Conservation (phyloP, 92 coral and sea anemone genomes). For the Parazoanthus darwini region DNA sequence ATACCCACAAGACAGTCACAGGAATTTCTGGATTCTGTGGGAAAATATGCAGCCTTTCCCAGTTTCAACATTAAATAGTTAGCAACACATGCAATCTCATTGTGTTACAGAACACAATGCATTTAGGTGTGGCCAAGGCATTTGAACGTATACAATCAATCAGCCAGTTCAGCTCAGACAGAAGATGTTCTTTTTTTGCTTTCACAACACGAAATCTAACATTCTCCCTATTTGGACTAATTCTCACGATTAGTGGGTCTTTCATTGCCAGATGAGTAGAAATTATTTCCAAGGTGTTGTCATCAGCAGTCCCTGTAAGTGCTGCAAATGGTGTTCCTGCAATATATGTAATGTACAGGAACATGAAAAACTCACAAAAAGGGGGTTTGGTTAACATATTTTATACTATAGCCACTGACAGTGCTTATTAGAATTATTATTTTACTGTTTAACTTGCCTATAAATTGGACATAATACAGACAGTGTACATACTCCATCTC, state of each 20-base stretch:
- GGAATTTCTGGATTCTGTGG: not conserved
- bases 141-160: conserved; percentile 13
- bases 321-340: conserved; percentile 12
- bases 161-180: conserved; percentile 40
- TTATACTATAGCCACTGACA: too few species aligned
- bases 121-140: conserved; percentile 26
- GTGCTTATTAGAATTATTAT: too few species aligned
- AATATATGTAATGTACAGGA: too few species aligned
- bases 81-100: conserved; percentile 54
- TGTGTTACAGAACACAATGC: conserved; percentile 54
- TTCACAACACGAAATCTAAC: not conserved
- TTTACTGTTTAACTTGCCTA: too few species aligned
- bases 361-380: too few species aligned
- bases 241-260: not conserved
- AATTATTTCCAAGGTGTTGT: not conserved
- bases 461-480: too few species aligned
- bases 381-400: too few species aligned
- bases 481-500: too few species aligned
- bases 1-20: conserved; percentile 47
- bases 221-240: conserved; percentile 3
- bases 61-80: conserved; percentile 57
- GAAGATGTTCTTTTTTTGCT: not conserved
- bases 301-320: not conserved
- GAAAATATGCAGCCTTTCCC: conserved; percentile 50
- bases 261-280: not conserved